Evolutionary conservation across 1,140 invertebrate species (phyloP), one percentile per base, ranked within the genome.

Genomic region (Micrasema minimum): DNA sequence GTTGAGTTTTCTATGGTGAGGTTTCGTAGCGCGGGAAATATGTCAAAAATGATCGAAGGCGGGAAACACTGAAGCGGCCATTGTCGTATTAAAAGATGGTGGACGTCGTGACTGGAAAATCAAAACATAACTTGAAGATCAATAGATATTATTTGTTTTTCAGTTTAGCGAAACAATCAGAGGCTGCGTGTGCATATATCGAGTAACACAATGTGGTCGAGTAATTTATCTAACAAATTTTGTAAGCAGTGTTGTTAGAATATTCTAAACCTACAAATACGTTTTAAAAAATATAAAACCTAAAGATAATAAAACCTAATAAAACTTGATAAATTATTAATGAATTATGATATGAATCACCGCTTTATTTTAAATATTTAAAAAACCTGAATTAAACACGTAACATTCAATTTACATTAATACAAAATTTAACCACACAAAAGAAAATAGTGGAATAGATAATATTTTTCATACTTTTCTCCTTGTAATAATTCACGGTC

Each of bases 11-110:
- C 37, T 10, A 62, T 45, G 1, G 59, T 20, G 0, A 62, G 18
- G 26, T 46, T 45, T 20, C 26, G 0, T 11, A 62, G 59, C 2
- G 59, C 18, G 16, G 59, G 59, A 45, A 62, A 62, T 5, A 23
- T 2, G 11, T 1, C 11, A 6, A 43, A 46, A 20, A 62, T 62
- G n/a, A 45, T 12, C 11, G 59, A n/a, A 43, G 38, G 37, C 16
- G 38, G 59, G 20, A 62, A 62, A 62, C 59, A 62, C 12, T 20
- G 11, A 11, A 45, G 38, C 1, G 59, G 59, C 59, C 59, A 62
- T 43, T 16, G 18, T 46, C 11, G 37, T 46, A 62, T 43, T 26
- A 43, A 12, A 23, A 62, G 38, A 31, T 45, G 59, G 38, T 20
- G 59, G 3, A 62, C 41, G 16, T 16, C 16, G 18, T 14, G 20